These are phyloP conservation scores for Rhincodon typus DNA, from an alignment of 2,797 vertebrate species.

Conservation along the genomic window DNA sequence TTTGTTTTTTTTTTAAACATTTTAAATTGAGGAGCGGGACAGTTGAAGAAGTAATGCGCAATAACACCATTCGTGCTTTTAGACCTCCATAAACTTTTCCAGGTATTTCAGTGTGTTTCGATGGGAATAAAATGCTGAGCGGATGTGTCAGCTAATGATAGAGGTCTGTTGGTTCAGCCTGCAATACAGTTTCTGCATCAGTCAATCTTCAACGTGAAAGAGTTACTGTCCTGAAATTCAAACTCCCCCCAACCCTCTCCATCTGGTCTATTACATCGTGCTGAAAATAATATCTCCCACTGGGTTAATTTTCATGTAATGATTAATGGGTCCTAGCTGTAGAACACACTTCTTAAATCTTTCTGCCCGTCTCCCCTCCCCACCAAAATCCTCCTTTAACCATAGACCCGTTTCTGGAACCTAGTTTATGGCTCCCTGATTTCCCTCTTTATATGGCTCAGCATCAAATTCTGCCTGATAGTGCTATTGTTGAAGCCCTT, in stretches of 20 bases:
- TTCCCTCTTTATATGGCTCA: not conserved
- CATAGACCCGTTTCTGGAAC: not conserved
- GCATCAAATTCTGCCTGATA: too few species aligned
- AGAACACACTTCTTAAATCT: too few species aligned
- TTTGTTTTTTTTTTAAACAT: not conserved
- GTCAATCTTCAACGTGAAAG: not conserved
- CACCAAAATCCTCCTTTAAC: not conserved
- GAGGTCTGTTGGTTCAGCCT: not conserved
- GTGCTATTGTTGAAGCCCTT: not conserved
- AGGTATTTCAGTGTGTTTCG: not conserved
- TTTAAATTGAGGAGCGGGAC: not conserved
- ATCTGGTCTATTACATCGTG: not conserved
- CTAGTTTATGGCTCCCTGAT: not conserved
- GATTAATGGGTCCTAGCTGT: too few species aligned
- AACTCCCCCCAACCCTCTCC: not conserved
- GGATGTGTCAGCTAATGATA: not conserved
- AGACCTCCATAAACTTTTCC: not conserved
- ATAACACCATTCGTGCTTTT: not conserved
- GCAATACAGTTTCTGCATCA: not conserved
- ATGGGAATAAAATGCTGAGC: not conserved
- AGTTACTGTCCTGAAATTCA: not conserved
- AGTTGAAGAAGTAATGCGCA: too few species aligned
- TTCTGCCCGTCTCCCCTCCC: not conserved
- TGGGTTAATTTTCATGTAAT: not conserved
- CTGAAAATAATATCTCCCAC: not conserved